Base-by-base conservation (phyloP, 2,888 invertebrate genomes). In the Spisula subtruncata region DNA sequence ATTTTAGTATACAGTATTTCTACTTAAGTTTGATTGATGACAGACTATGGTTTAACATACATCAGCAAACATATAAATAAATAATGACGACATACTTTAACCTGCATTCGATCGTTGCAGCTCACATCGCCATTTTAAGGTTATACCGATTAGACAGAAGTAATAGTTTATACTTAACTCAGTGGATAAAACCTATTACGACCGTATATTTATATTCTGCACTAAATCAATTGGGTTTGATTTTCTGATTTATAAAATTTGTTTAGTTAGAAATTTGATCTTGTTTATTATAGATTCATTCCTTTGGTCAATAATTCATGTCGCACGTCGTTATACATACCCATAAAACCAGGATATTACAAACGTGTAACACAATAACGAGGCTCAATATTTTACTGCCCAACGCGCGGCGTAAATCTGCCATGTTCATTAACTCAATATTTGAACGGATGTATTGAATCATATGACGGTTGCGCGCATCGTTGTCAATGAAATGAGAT, bases 21-120 rank as follows among this genome's bases (percentile, higher is more conserved):
- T 71, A 71, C 29, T 71, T 71, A 2, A 60, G 29, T 56, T 75
- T 75, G 32, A 75, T 18, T 35, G 75, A 75, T 75, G 75, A 75
- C 75, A 75, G 35, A 35, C 35, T 60, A 75, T 35, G 75, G 35
- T 75, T 75, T 75, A 75, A 32, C 75, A 75, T 75, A 35, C 75
- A 75, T 75, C 75, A 75, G 35, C 35, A 75, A 75, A 35, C 75
- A 75, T 75, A 32, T 75, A 14, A 75, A 75, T 75, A 75, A 75
- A 16, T 75, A 75, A 75, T 75, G 75, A 75, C 32, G 14, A 75
- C 29, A 75, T 75, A 75, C 75, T 75, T 75, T 75, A 75, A 32
- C 25, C 75, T 75, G 75, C 75, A 75, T 75, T 32, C 14, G 75
- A 75, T 32, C 32, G 25, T 14, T 75, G 75, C 35, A 75, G 5